phyloP scores from a whole-genome alignment of 2,113 vertebrate species.

The Psephotus haematonotus region DNA sequence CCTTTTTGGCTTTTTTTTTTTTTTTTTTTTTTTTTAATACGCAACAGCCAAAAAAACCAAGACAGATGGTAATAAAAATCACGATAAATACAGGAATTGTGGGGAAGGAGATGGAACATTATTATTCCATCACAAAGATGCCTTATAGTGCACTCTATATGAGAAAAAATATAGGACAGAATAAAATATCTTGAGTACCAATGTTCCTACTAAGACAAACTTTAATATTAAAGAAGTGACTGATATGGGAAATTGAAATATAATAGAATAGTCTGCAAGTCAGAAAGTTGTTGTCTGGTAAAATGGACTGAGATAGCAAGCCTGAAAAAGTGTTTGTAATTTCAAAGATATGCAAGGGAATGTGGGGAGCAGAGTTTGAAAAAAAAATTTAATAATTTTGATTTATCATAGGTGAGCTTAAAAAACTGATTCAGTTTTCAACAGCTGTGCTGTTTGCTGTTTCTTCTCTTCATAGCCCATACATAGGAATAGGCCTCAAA shows the following conservation, averaged over 20 bases:
- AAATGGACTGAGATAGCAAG: not conserved
- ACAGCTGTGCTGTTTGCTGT: not conserved
- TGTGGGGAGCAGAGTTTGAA: not conserved
- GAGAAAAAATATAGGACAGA: not conserved
- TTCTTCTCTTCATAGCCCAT: not conserved
- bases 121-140: not conserved
- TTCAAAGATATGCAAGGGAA: not conserved
- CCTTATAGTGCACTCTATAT: not conserved
- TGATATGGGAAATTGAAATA: not conserved
- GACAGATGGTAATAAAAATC: not conserved
- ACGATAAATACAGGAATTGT: not conserved
- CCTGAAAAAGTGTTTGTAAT: not conserved
- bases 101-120: not conserved
- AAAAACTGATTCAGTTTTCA: not conserved
- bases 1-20: not conserved
- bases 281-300: not conserved
- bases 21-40: not conserved
- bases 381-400: not conserved
- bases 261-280: not conserved
- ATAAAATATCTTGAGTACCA: not conserved
- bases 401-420: not conserved
- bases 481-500: not conserved
- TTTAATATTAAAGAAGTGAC: not conserved
- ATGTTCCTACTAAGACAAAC: not conserved
- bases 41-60: not conserved